Conservation (phyloP, 2,113 vertebrate genomes). For the Alces alces region DNA sequence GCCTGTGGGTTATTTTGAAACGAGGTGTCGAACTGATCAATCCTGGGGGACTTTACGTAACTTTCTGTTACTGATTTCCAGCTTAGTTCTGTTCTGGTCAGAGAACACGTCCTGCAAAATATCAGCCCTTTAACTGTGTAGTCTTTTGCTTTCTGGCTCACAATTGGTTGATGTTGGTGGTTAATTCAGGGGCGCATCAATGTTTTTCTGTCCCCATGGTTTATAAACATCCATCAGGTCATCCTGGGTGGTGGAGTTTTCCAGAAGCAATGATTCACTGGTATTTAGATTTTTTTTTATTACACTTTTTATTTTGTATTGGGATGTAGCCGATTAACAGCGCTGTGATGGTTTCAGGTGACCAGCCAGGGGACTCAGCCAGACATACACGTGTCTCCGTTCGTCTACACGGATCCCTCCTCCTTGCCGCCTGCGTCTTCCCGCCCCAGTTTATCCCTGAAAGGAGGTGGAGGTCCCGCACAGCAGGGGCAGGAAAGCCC, state of each 20-base stretch:
- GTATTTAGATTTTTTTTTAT: not conserved
- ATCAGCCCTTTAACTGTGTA: not conserved
- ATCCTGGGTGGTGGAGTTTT: not conserved
- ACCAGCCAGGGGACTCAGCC: not conserved
- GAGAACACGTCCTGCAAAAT: fast-evolving
- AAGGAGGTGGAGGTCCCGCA: too few species aligned
- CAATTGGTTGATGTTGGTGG: fast-evolving
- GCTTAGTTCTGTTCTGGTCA: not conserved
- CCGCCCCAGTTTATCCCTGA: fast-evolving
- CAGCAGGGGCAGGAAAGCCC: too few species aligned
- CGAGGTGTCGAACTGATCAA: fast-evolving
- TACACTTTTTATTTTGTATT: not conserved
- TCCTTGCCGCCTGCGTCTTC: not conserved
- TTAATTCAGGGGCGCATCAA: not conserved
- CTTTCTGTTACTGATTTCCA: not conserved
- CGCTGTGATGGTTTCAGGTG: not conserved
- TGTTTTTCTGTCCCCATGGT: fast-evolving
- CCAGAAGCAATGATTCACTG: not conserved
- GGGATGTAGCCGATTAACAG: not conserved
- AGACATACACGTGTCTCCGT: fast-evolving
- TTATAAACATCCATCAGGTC: not conserved
- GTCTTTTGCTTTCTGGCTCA: not conserved
- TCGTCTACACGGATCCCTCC: not conserved
- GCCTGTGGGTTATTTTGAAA: not conserved
- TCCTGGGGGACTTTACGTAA: too few species aligned